phyloP scores from a whole-genome alignment of 1,140 invertebrate genomes.

The Drosophila sp. region DNA sequence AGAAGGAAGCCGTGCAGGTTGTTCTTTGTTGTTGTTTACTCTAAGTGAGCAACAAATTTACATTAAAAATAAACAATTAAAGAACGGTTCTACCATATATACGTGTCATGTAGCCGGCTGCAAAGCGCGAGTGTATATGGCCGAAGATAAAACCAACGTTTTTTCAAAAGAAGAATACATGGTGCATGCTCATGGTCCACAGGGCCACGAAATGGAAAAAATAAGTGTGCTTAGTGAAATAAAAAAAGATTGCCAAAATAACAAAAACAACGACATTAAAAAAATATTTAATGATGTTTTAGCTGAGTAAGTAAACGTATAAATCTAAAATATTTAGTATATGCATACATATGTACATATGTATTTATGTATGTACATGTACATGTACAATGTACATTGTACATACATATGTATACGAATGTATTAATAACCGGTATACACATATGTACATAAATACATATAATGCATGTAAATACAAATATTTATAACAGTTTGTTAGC shows the following conservation, averaged over 20 bases:
- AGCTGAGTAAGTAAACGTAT: no score
- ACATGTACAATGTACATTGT: neutral
- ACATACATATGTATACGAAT: neutral
- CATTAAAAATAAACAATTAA: no score
- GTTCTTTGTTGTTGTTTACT: no score
- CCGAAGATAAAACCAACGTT: neutral
- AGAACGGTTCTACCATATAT: neutral
- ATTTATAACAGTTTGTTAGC: no score
- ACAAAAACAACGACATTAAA: slow-evolving; percentile 3
- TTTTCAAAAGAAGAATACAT: neutral
- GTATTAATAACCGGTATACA: no score
- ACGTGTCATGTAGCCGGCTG: neutral
- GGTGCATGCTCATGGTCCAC: neutral
- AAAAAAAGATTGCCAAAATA: neutral
- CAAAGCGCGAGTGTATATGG: neutral
- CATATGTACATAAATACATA: no score
- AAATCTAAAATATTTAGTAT: no score
- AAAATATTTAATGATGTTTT: no score
- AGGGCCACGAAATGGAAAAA: neutral
- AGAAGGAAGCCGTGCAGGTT: no score
- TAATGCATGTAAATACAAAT: no score
- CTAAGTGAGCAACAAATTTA: no score
- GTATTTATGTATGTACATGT: neutral
- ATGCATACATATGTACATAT: neutral
- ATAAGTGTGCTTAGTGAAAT: slow-evolving; percentile 1